Conservation (phyloP, 1,140 invertebrate species). For the Drosophila seguyi region DNA sequence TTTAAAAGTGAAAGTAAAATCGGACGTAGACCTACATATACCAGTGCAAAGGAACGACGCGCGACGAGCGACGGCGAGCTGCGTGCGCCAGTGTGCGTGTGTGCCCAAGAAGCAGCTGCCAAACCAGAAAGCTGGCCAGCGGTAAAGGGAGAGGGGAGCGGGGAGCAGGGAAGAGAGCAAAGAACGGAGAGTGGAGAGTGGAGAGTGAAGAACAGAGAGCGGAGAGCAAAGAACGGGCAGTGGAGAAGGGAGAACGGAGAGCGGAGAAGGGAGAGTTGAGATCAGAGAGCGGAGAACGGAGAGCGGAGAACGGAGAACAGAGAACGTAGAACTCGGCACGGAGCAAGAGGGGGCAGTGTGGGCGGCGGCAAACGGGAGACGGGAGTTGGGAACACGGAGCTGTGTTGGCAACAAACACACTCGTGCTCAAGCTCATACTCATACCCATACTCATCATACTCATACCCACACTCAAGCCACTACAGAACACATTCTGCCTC, state of each 20-base stretch:
- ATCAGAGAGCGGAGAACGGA: background rate
- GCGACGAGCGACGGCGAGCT: constrained; percentile 11
- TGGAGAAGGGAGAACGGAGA: background rate
- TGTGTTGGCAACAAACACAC: constrained; percentile 26
- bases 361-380: background rate
- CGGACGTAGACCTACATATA: constrained; percentile 85
- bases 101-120: constrained; percentile 76
- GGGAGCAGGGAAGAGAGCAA: background rate
- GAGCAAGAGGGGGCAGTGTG: background rate
- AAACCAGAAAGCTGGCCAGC: constrained; percentile 69
- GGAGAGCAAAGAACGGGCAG: background rate
- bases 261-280: background rate
- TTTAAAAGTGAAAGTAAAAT: constrained; percentile 85
- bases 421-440: background rate
- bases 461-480: background rate
- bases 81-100: constrained; percentile 30
- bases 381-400: constrained; percentile 7
- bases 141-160: background rate
- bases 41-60: constrained; percentile 59
- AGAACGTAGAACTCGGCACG: background rate
- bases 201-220: background rate
- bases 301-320: background rate
- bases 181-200: background rate
- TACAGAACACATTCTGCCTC: constrained; percentile 21
- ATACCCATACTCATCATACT: background rate